phyloP scores from a whole-genome alignment of 2,888 invertebrate species.

The Dysmachus trigonus region DNA sequence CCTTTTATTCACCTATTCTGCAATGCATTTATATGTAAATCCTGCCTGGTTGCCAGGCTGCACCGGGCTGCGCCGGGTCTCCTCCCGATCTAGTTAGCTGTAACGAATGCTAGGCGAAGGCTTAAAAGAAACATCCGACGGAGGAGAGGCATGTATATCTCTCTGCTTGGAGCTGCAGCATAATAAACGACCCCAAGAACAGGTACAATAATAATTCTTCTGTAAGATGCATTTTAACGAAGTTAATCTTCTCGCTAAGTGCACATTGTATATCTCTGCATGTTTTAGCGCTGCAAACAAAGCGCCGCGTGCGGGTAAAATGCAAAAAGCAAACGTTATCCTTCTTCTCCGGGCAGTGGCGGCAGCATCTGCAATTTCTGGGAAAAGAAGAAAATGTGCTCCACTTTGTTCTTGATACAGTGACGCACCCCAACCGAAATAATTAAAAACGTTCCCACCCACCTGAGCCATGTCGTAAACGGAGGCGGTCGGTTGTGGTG shows the following conservation, averaged over 20 bases:
- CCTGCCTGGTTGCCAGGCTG: not conserved
- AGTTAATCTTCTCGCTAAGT: conserved; percentile 37
- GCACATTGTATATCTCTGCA: conserved; percentile 22
- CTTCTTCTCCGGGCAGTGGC: not conserved
- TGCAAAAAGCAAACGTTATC: not conserved
- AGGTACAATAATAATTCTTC: conserved; percentile 37
- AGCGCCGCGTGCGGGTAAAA: not conserved
- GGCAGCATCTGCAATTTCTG: not conserved
- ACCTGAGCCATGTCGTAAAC: not conserved
- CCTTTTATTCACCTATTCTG: conserved; percentile 17
- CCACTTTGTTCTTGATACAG: not conserved
- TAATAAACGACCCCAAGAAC: conserved; percentile 14
- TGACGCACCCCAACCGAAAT: not conserved
- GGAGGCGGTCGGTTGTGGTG: no score
- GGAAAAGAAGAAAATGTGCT: not conserved
- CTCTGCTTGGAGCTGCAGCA: not conserved
- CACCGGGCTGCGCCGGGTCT: not conserved
- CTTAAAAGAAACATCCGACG: conserved; percentile 2
- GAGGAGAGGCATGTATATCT: not conserved
- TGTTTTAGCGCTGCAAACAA: conserved; percentile 20
- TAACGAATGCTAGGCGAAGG: not conserved
- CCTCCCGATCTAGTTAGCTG: conserved; percentile 7
- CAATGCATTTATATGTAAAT: conserved; percentile 37
- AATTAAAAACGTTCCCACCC: conserved; percentile 16
- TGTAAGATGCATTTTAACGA: conserved; percentile 39